Evolutionary conservation across 2,888 invertebrate genomes (phyloP).

Genomic region (Zonitis immaculata): DNA sequence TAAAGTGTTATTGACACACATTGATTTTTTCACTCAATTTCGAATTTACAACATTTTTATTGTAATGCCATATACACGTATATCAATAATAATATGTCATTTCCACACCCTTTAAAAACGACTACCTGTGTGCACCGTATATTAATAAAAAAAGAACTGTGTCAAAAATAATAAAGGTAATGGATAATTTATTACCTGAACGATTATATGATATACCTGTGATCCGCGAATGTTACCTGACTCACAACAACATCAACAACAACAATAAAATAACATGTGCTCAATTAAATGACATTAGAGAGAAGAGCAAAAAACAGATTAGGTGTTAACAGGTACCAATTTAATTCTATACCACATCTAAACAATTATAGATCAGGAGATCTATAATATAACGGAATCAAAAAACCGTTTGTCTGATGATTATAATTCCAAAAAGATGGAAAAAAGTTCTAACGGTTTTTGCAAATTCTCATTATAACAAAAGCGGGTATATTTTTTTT

Average conservation of each 20-base stretch:
- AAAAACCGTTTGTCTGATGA: not conserved
- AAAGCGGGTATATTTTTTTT: too few species aligned
- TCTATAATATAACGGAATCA: too few species aligned
- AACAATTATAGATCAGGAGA: too few species aligned
- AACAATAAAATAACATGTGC: conserved; percentile 20
- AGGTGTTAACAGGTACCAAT: conserved; percentile 6
- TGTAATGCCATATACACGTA: too few species aligned
- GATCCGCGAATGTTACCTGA: conserved; percentile 25
- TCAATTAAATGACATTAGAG: conserved; percentile 10
- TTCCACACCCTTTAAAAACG: not conserved
- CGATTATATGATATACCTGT: conserved; percentile 28
- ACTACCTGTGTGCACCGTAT: conserved; percentile 4
- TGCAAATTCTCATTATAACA: not conserved
- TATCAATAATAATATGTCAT: too few species aligned
- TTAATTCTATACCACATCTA: not conserved
- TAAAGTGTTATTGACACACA: too few species aligned
- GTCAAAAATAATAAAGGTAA: conserved; percentile 28
- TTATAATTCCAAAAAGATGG: too few species aligned
- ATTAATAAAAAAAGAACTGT: conserved; percentile 22
- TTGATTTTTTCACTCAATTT: too few species aligned
- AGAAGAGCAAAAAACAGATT: not conserved
- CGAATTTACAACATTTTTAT: too few species aligned
- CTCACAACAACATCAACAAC: conserved; percentile 18
- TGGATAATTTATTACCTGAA: conserved; percentile 33
- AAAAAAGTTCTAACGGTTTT: not conserved